Evolutionary conservation across 2,888 invertebrate species (phyloP), one percentile per base, ranked within the genome.

Genomic region (Drosophila nr. medialis): DNA sequence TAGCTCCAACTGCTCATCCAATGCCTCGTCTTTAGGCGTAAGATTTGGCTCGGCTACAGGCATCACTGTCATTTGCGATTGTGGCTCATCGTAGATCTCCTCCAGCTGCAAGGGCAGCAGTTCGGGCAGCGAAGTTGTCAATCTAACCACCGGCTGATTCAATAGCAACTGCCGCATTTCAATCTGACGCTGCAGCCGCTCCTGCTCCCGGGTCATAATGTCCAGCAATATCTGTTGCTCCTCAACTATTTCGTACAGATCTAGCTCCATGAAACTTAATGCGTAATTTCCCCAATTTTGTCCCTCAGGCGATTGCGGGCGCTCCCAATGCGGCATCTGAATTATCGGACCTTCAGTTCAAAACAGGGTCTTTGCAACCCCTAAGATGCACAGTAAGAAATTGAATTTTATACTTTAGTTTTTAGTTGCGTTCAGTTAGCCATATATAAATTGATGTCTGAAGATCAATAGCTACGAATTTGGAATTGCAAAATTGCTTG

Each of bases 211-310:
- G 1, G 27, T 18, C 10, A 75, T 63, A 13, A 75, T 36, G 11
- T 66, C 51, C 0, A 77, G 32, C 8, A 68, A 53, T 10, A 36
- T 1, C 48, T 77, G 64, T 49, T 72, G 77, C 67, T 82, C 75
- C 55, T 75, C 80, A 8, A 82, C 21, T 2, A 82, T 64, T 29
- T 76, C 64, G 5, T 51, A 38, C 0, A 78, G 54, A 1, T 80
- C 83, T 1, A 38, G 54, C n/a, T 66, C 67, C n/a, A 72, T 40
- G 1, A 21, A 36, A 11, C 32, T 34, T 8, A 66, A 11, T 8
- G 30, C 32, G 2, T 24, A 27, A 5, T 56, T 38, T 0, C 64
- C 67, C 0, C 53, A 29, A 4, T 30, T 38, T 1, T 24, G 27
- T 2, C 64, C 61, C 3, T 53, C 63, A 0, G 61, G 59, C 8